Base-by-base conservation (phyloP, 2,113 vertebrate species). In the Mionectes macconnelli region DNA sequence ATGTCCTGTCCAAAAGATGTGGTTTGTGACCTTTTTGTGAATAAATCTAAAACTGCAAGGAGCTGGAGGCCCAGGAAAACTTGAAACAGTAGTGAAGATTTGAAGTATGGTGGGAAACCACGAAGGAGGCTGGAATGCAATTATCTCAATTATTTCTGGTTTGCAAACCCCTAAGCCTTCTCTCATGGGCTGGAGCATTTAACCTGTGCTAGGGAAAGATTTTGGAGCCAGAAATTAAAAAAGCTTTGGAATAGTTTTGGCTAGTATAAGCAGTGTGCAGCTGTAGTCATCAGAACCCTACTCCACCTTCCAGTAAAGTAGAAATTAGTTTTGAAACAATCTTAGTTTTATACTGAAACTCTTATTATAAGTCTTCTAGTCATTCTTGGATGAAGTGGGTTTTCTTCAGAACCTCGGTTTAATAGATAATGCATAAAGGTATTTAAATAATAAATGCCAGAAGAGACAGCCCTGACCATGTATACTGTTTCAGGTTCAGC, bases 121-220 rank as follows among this genome's bases (percentile, higher is more conserved):
- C 56, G 68, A 94, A 88, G 52, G n/a, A 23, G 28, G 18, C 24
- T 84, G 40, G 79, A 90, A 88, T 72, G 28, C 15, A 88, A 84
- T 96, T 92, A 84, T 66, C n/a, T 76, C 69, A 55, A 25, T 94
- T 91, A 56, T 79, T 90, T 84, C 83, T 86, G 52, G 22, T 86
- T 94, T 96, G 28, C 42, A 85, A 30, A 17, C 20, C 33, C 13
- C 15, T 22, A 74, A 69, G 60, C 75, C 28, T 86, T 80, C 64
- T 47, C 35, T 89, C 40, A 72, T 68, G 52, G 47, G 35, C 40
- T 93, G 33, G 24, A 91, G 24, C 15, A 24, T 57, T 94, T 85
- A 81, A 49, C 17, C 31, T 79, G n/a, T 60, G 20, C n/a, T 67
- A 52, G 30, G 5, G 19, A 27, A 90, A 92, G 50, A 64, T 72